Evolutionary conservation across 2,797 vertebrate genomes (phyloP), one percentile per base, ranked within the genome.

Genomic region (Bovichtus diacanthus): DNA sequence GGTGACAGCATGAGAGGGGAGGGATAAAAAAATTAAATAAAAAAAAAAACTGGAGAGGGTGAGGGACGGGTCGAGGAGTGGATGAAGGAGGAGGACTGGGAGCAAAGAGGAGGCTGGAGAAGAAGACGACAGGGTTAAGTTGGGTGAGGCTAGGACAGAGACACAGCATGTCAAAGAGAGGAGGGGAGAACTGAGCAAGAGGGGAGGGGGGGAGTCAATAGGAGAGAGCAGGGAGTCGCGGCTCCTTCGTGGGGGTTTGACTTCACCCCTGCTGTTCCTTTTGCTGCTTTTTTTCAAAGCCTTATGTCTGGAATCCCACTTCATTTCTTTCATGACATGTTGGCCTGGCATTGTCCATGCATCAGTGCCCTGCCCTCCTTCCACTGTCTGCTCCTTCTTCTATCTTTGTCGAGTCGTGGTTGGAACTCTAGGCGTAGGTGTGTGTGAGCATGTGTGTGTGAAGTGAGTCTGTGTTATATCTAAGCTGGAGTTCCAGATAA

Each of bases 291-390:
- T 56, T 75, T 61, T 67, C 60, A 56, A 66, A 78, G 41, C 64
- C 43, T 82, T 34, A 61, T 82, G 85, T 87, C 84, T 85, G 70
- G 66, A 86, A 79, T 73, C 87, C 85, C 79, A 88, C 80, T 85
- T 85, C 76, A 85, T 91, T 88, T 89, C 84, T 87, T 80, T 77
- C 76, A 74, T 90, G 83, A 88, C 86, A 90, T 87, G 73, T 86
- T 76, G 10, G 53, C 75, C 66, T 62, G 76, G 70, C 51, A 56
- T 80, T 82, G 90, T 90, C 89, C 86, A 90, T 78, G 91, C 90
- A 88, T 87, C 88, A 8, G 50, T 83, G 84, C 82, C 70, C 78
- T 89, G 85, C 76, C 76, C 90, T 86, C 78, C 66, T 73, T 85
- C 68, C 76, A 69, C 82, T 78, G 81, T 87, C 84, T 78, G 83